Evolutionary conservation across 2,888 invertebrate species (phyloP).

Genomic region (Gasteruption jaculator): DNA sequence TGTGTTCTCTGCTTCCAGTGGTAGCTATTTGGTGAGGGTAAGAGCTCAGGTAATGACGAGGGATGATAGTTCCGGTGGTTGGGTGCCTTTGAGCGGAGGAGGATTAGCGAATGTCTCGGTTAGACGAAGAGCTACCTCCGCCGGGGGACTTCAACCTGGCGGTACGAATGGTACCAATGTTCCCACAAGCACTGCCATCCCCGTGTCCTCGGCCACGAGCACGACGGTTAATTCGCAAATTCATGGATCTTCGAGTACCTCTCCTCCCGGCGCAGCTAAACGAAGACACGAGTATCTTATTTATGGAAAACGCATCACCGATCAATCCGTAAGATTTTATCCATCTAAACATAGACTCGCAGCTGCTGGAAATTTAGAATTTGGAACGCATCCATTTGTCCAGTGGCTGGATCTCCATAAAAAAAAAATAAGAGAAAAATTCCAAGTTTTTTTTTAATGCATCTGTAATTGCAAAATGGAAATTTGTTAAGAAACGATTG

Average conservation of each 20-base stretch:
- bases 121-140: conserved; percentile 64
- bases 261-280: conserved; percentile 54
- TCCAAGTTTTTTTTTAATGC: background rate
- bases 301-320: conserved; percentile 86
- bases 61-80: conserved; percentile 95
- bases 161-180: conserved; percentile 35
- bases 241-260: conserved; percentile 41
- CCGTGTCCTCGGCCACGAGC: conserved; percentile 32
- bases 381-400: too few relatives aligned
- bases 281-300: conserved; percentile 86
- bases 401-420: too few relatives aligned
- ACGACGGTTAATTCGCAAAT: conserved; percentile 33
- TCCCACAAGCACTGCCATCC: conserved; percentile 32
- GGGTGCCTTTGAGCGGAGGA: conserved; percentile 91
- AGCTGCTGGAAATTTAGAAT: too few relatives aligned
- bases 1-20: conserved; percentile 66
- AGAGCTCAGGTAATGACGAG: conserved; percentile 98
- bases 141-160: conserved; percentile 39
- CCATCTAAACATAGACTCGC: too few relatives aligned
- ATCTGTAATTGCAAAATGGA: background rate
- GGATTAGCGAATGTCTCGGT: conserved; percentile 92
- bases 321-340: conserved; percentile 74
- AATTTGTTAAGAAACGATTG: too few relatives aligned
- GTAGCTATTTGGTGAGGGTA: conserved; percentile 89
- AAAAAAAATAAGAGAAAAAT: too few relatives aligned